Evolutionary conservation across 2,113 vertebrate genomes (phyloP).

Genomic region (Chelonoidis abingdonii): DNA sequence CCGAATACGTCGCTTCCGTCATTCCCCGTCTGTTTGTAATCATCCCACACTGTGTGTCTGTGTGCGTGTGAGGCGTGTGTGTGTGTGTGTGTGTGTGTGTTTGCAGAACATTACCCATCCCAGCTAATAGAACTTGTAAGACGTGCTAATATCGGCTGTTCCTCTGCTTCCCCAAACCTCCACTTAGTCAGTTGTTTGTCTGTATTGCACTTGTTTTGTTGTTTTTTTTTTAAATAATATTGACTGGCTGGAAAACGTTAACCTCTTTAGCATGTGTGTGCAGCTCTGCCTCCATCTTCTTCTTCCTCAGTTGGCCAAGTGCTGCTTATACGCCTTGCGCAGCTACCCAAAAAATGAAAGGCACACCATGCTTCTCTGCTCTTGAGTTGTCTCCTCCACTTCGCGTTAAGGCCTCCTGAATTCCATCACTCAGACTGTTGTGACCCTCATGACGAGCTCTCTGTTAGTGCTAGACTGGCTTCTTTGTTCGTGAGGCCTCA

Average conservation of each 20-base stretch:
- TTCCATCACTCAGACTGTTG: slow-evolving; percentile 89
- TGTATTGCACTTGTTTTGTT: slow-evolving; percentile 77
- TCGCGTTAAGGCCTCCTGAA: slow-evolving; percentile 79
- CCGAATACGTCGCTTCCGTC: slow-evolving; percentile 28
- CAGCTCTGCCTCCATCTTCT: slow-evolving; percentile 56
- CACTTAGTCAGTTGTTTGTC: slow-evolving; percentile 74
- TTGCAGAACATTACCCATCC: slow-evolving; percentile 55
- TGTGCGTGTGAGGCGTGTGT: neutral
- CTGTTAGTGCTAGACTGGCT: slow-evolving; percentile 87
- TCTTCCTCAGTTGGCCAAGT: slow-evolving; percentile 67
- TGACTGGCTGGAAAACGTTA: slow-evolving; percentile 47
- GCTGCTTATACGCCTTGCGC: slow-evolving; percentile 68
- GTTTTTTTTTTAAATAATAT: neutral
- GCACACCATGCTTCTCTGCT: slow-evolving; percentile 74
- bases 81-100: neutral
- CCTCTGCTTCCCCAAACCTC: slow-evolving; percentile 67
- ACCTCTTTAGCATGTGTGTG: slow-evolving; percentile 56
- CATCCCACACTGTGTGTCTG: slow-evolving; percentile 4
- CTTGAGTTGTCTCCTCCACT: slow-evolving; percentile 63
- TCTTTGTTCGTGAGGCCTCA: slow-evolving; percentile 92
- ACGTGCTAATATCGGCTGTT: slow-evolving; percentile 64
- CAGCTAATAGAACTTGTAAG: slow-evolving; percentile 64
- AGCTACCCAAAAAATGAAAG: slow-evolving; percentile 65
- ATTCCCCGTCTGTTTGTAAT: neutral
- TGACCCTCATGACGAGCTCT: slow-evolving; percentile 99